Conservation (phyloP, 30 jellyfish, hydroid and myxozoan genomes). For the Cassiopea xamachana region DNA sequence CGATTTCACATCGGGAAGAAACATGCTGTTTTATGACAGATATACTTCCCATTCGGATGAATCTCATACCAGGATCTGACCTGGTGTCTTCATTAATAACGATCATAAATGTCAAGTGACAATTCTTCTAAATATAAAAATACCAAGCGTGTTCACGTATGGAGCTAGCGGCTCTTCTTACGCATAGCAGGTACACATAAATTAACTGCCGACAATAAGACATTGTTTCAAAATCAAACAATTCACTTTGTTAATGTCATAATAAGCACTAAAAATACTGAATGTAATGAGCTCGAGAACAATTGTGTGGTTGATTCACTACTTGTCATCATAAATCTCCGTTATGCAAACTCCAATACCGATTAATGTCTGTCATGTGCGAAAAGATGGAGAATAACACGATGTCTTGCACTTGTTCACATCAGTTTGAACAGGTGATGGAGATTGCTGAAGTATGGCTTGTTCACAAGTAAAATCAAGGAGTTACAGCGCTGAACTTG, state of each 20-base stretch:
- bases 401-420: neutral
- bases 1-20: constrained; percentile 2
- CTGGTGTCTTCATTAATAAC: constrained; percentile 15
- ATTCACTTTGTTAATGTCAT: constrained; percentile 29
- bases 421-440: no score
- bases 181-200: constrained; percentile 44
- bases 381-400: neutral
- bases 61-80: constrained; percentile 42
- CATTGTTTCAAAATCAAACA: constrained; percentile 32
- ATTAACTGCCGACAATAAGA: constrained; percentile 28
- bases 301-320: constrained; percentile 4
- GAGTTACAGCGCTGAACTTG: no score
- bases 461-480: no score
- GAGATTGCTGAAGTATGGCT: no score
- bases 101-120: constrained; percentile 28
- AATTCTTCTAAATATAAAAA: neutral
- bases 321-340: neutral
- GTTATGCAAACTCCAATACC: neutral
- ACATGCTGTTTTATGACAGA: constrained; percentile 58
- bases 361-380: constrained; percentile 1
- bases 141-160: neutral
- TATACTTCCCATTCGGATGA: constrained; percentile 44
- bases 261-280: constrained; percentile 6
- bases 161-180: neutral
- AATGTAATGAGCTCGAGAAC: constrained; percentile 20